phyloP scores from a whole-genome alignment of 2,797 vertebrate species.

The Erethizon dorsatum region DNA sequence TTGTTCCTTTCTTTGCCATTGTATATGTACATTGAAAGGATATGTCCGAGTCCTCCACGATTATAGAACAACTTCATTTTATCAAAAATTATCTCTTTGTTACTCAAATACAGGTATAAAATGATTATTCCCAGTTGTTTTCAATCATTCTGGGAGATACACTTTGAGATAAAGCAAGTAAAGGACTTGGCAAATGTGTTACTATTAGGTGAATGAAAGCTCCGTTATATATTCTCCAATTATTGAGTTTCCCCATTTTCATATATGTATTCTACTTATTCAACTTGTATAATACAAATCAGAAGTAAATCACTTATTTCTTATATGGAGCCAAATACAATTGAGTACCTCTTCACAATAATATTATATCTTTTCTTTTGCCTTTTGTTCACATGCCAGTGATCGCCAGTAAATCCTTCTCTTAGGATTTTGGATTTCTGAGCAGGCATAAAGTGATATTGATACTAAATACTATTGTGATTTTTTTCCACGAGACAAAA shows the following conservation, averaged over 20 bases:
- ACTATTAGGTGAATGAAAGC: not conserved
- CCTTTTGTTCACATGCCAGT: constrained; percentile 34
- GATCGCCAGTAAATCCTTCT: constrained; percentile 19
- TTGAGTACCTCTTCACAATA: constrained; percentile 35
- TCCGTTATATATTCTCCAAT: not conserved
- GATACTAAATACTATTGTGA: constrained; percentile 41
- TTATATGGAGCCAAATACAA: constrained; percentile 1
- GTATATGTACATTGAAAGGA: not conserved
- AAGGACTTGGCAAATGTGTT: not conserved
- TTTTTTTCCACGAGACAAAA: constrained; percentile 70
- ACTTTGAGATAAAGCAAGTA: constrained; percentile 61
- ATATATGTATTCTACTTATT: not conserved
- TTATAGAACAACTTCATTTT: not conserved
- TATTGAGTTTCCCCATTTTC: constrained; percentile 7
- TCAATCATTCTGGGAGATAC: not conserved
- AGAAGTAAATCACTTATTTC: constrained; percentile 48
- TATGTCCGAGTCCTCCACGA: not conserved
- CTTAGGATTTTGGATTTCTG: constrained; percentile 63
- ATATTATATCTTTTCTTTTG: constrained; percentile 4
- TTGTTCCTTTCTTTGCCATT: not conserved
- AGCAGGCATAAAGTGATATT: constrained; percentile 64
- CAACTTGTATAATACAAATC: not conserved
- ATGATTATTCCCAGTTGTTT: constrained; percentile 14
- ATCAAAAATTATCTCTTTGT: not conserved
- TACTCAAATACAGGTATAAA: not conserved